phyloP scores from a whole-genome alignment of 2,113 vertebrate species.

The Platichthys flesus region DNA sequence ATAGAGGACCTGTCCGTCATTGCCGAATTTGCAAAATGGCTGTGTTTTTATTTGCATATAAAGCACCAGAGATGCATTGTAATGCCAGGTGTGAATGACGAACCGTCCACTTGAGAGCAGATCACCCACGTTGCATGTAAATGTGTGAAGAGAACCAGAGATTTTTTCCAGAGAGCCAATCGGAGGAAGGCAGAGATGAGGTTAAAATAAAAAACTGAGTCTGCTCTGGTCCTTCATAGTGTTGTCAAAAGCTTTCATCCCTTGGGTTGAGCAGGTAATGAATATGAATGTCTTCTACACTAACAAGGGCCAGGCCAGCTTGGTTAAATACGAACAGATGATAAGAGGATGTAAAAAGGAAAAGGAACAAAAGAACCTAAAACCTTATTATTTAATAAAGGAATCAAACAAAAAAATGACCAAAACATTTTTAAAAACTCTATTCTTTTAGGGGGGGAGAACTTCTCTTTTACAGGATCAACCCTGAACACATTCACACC shows the following conservation, averaged over 20 bases:
- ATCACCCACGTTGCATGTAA: not conserved
- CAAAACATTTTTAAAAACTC: too few relatives aligned
- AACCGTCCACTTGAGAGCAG: not conserved
- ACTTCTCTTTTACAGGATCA: too few relatives aligned
- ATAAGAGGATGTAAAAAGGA: not conserved
- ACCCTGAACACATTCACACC: too few relatives aligned
- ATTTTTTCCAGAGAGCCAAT: not conserved
- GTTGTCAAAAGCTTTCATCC: slow-evolving; percentile 27
- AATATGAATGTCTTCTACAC: not conserved
- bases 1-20: too few relatives aligned
- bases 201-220: not conserved
- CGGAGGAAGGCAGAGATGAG: not conserved
- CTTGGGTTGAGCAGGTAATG: slow-evolving; percentile 15
- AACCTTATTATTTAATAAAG: not conserved
- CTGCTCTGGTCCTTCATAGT: not conserved
- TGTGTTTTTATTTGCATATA: too few relatives aligned
- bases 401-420: too few relatives aligned
- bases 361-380: not conserved
- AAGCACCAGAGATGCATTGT: too few relatives aligned
- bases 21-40: too few relatives aligned
- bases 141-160: not conserved
- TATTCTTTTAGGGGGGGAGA: too few relatives aligned
- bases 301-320: not conserved
- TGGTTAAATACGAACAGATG: not conserved
- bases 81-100: too few relatives aligned